Base-by-base conservation (phyloP, 2,888 invertebrate species). In the Anticlea derivata region DNA sequence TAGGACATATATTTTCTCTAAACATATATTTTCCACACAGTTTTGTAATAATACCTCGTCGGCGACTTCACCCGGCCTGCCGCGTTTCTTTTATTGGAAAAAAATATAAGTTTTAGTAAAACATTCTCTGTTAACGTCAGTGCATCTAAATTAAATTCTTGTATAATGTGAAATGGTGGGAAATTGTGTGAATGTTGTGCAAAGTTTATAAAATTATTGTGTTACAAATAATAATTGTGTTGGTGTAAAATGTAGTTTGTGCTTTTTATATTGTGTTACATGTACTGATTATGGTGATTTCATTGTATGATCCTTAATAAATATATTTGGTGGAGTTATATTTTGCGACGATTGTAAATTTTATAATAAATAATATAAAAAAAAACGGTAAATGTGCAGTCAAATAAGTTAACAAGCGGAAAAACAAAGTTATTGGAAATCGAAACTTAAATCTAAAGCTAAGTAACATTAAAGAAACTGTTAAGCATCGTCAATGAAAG, bases 1-100 rank as follows among this genome's bases (percentile, higher is more conserved):
- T 87, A 84, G 79, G 59, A 86, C 86, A 88, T 83, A 75, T 78
- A 78, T 68, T 74, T 76, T 65, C 55, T 82, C 84, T 87, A 87
- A 83, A 88, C 88, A 88, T 82, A 80, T 85, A 87, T 73, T 69
- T 79, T 82, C 66, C 88, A 88, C 89, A 88, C 86, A 23, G 47
- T 59, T 78, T 72, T 75, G 69, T 83, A 47, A 44, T 43, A 43
- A 78, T 90, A 87, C 89, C 94, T 94, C 96, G 89, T 95, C 95
- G 91, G 93, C 79, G 92, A 96, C 92, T 93, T 94, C 95, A 87
- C 96, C 96, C 82, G 95, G 95, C 85, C 96, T 95, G 89, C 92
- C 93, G 88, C 92, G 93, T 91, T 93, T 92, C 92, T 93, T 92
- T 89, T 91, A 89, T 92, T 90, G 90, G 91, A 91, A 91, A 91